Percentiles rank a stretch among this genome's conserved stretches.
Conservation (phyloP, 2,113 vertebrate species). For the Mustela lutreola region DNA sequence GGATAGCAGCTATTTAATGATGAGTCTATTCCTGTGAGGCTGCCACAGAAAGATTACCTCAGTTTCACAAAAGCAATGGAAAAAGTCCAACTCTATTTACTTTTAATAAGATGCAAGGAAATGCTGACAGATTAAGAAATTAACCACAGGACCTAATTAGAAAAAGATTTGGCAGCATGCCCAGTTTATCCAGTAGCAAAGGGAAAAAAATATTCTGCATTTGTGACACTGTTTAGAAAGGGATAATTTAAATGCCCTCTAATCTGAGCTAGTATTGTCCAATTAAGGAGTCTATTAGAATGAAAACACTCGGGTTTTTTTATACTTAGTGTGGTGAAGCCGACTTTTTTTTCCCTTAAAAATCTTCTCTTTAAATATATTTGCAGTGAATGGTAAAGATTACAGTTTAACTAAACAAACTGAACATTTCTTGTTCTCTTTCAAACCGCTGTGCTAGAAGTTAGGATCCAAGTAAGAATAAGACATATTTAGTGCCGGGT, state of each 20-base stretch:
- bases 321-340: background rate
- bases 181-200: constrained; percentile 56
- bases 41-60: background rate
- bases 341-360: background rate
- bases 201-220: constrained; percentile 62
- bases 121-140: constrained; percentile 66
- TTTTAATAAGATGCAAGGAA: constrained; percentile 33
- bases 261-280: constrained; percentile 66
- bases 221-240: constrained; percentile 71
- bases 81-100: background rate
- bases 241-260: constrained; percentile 72
- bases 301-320: constrained; percentile 72
- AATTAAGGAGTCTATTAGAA: constrained; percentile 66
- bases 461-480: background rate
- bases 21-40: background rate
- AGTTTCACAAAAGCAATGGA: background rate
- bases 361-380: constrained; percentile 49
- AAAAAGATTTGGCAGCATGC: constrained; percentile 70
- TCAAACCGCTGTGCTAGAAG: background rate
- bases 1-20: background rate
- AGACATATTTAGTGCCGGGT: rapidly evolving
- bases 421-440: constrained; percentile 44
- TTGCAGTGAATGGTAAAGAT: constrained; percentile 18
- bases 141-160: constrained; percentile 68
- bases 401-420: constrained; percentile 58